A percentile compares a stretch with the other conserved stretches of the same genome.
phyloP scores from a whole-genome alignment of 1,140 invertebrate species.

The Caenorhabditis briggsae region DNA sequence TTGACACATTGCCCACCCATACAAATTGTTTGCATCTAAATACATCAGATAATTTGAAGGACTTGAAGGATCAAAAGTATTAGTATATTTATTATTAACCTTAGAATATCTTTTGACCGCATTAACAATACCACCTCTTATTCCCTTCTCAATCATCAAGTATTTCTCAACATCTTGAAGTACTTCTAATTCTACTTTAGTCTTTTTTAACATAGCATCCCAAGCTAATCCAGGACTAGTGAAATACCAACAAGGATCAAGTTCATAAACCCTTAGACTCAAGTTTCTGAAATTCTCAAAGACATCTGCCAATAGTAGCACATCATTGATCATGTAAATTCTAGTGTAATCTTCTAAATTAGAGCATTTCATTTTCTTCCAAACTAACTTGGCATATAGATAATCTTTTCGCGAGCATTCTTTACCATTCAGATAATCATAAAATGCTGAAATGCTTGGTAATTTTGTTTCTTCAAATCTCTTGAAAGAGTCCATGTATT shows the following conservation, averaged over 20 bases:
- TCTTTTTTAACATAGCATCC: conserved; percentile 72
- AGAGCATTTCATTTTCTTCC: conserved; percentile 64
- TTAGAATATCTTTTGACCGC: too few relatives aligned
- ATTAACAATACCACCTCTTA: too few relatives aligned
- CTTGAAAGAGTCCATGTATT: conserved; percentile 69
- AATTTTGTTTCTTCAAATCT: conserved; percentile 70
- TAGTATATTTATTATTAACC: too few relatives aligned
- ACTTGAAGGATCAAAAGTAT: neutral
- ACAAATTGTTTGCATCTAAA: conserved; percentile 71
- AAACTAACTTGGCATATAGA: conserved; percentile 67
- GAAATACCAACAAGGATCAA: conserved; percentile 74
- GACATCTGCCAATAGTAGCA: conserved; percentile 70
- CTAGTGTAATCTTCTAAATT: conserved; percentile 72
- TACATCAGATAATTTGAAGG: conserved; percentile 67
- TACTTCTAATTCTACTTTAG: conserved; percentile 55
- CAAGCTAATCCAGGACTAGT: conserved; percentile 72
- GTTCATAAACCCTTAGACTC: conserved; percentile 65
- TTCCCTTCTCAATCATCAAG: too few relatives aligned
- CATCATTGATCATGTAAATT: conserved; percentile 69
- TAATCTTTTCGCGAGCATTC: conserved; percentile 68
- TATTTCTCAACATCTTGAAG: conserved; percentile 69
- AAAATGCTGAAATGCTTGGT: conserved; percentile 70
- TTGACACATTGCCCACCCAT: conserved; percentile 66
- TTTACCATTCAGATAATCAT: conserved; percentile 64
- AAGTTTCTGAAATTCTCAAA: conserved; percentile 73